These are phyloP conservation scores for Acomys russatus DNA, from an alignment of 2,797 vertebrate species.

Conservation along the genomic window DNA sequence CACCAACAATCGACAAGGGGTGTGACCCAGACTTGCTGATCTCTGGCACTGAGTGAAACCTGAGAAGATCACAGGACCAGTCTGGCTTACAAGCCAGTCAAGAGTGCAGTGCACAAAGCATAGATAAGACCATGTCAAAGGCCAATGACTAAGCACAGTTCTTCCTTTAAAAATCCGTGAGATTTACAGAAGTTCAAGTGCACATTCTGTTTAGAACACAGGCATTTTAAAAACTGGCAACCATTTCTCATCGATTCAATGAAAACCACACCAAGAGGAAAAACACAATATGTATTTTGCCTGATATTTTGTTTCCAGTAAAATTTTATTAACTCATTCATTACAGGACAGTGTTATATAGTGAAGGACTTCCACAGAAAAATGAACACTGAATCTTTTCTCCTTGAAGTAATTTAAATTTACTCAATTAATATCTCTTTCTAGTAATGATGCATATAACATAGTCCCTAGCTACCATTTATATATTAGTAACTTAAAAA, in stretches of 20 bases:
- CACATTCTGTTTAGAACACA: slow-evolving; percentile 30
- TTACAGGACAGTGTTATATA: neutral
- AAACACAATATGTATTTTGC: slow-evolving; percentile 45
- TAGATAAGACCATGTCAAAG: neutral
- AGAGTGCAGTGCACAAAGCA: neutral
- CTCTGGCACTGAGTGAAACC: neutral
- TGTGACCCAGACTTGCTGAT: neutral
- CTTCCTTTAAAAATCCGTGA: slow-evolving; percentile 12
- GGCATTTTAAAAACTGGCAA: slow-evolving; percentile 53
- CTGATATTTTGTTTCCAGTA: slow-evolving; percentile 33
- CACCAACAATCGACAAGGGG: neutral
- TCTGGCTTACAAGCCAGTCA: neutral
- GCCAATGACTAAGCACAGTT: neutral
- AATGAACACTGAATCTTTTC: slow-evolving; percentile 35
- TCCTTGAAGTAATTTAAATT: slow-evolving; percentile 47
- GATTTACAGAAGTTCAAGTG: neutral
- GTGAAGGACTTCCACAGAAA: slow-evolving; percentile 48
- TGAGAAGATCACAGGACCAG: neutral
- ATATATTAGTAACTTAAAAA: neutral
- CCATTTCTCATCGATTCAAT: slow-evolving; percentile 57
- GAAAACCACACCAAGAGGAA: neutral
- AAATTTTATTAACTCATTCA: slow-evolving; percentile 60
- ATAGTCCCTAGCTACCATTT: neutral
- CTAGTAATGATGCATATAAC: slow-evolving; percentile 37
- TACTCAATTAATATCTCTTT: slow-evolving; percentile 55